Percentiles rank a stretch among this genome's conserved stretches.
Conservation (phyloP, 2,113 vertebrate species). For the Gadus chalcogrammus region DNA sequence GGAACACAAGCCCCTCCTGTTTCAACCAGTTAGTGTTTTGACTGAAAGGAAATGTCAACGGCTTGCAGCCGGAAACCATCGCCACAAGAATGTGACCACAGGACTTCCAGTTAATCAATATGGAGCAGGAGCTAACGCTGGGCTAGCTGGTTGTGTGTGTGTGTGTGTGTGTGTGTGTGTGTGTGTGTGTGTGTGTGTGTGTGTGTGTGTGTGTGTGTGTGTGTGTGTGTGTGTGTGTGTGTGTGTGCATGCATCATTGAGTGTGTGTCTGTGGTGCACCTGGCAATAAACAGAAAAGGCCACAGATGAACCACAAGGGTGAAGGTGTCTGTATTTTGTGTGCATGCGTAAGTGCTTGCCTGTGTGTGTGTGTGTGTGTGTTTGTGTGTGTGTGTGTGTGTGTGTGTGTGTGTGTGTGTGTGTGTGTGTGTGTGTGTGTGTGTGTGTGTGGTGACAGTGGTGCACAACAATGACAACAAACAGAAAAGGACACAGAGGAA, state of each 20-base stretch:
- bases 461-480: too few species aligned
- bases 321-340: too few species aligned
- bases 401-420: background rate
- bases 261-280: too few species aligned
- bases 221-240: background rate
- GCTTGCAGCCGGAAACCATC: slow-evolving; percentile 68
- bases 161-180: background rate
- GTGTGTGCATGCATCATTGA: too few species aligned
- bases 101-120: slow-evolving; percentile 65
- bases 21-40: slow-evolving; percentile 24
- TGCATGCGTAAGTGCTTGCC: background rate
- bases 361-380: background rate
- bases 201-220: slow-evolving; percentile 1
- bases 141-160: too few species aligned
- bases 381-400: background rate
- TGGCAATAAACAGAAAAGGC: too few species aligned
- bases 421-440: too few species aligned
- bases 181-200: slow-evolving; percentile 1
- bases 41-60: slow-evolving; percentile 59
- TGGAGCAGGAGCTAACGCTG: slow-evolving; percentile 40
- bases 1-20: too few species aligned
- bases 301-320: too few species aligned
- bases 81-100: slow-evolving; percentile 66
- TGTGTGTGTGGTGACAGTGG: too few species aligned
- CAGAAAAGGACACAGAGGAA: too few species aligned